These are phyloP conservation scores for Temnopleurus reevesii DNA, from an alignment of 53 echinoderm and acorn worm species.

Conservation along the genomic window DNA sequence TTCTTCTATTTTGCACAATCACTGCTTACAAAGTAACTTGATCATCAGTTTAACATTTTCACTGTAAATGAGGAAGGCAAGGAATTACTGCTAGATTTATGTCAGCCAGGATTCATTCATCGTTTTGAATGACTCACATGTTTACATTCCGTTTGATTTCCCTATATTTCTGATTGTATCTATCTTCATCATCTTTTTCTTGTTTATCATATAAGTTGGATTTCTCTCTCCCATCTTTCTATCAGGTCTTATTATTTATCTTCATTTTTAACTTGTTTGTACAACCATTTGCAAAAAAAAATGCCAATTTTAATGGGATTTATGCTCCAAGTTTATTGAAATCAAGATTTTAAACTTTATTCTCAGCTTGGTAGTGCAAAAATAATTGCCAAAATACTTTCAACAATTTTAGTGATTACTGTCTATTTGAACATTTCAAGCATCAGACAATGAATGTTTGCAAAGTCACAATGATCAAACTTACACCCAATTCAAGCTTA, in stretches of 20 bases:
- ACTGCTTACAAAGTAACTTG: background rate
- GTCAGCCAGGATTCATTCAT: background rate
- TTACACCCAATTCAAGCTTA: too few relatives aligned
- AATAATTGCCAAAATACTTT: too few relatives aligned
- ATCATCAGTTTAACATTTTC: background rate
- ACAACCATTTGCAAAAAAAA: too few relatives aligned
- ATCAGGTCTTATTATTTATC: background rate
- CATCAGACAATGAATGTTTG: too few relatives aligned
- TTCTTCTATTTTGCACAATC: background rate
- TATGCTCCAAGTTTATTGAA: too few relatives aligned
- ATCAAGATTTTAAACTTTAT: too few relatives aligned
- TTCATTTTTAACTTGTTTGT: too few relatives aligned
- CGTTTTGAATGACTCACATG: background rate
- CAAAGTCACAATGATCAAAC: too few relatives aligned
- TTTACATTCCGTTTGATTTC: background rate
- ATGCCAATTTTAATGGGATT: too few relatives aligned
- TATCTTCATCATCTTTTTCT: background rate
- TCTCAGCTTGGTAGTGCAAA: too few relatives aligned
- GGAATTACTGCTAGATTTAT: background rate
- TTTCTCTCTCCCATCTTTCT: background rate
- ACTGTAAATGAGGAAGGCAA: background rate
- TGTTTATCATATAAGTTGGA: background rate
- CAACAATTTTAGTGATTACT: too few relatives aligned
- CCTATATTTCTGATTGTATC: background rate
- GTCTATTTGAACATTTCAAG: too few relatives aligned